Conservation (phyloP, 2,113 vertebrate species). For the Psittacara wagleri region DNA sequence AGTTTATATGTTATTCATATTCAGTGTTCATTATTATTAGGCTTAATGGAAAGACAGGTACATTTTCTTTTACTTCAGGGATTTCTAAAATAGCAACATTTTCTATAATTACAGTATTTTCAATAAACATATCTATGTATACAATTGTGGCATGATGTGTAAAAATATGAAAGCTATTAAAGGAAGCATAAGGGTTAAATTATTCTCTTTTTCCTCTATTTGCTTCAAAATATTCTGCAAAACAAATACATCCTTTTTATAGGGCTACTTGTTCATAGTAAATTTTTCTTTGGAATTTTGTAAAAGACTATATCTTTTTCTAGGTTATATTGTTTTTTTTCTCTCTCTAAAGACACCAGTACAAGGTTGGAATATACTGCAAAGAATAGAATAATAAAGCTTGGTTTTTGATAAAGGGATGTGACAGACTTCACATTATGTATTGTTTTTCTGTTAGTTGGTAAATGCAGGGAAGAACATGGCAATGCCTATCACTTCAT, state of each 20-base stretch:
- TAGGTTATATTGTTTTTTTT: neutral
- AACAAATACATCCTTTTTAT: conserved; percentile 64
- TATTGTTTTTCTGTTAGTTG: conserved; percentile 40
- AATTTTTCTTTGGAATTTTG: conserved; percentile 74
- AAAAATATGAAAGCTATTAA: conserved; percentile 75
- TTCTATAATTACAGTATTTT: conserved; percentile 76
- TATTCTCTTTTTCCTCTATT: conserved; percentile 71
- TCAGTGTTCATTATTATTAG: conserved; percentile 70
- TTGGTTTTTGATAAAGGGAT: conserved; percentile 53
- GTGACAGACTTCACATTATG: conserved; percentile 42
- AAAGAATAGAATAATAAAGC: conserved; percentile 69
- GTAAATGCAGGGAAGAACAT: conserved; percentile 67
- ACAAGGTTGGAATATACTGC: conserved; percentile 67
- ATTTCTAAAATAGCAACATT: conserved; percentile 76
- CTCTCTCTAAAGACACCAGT: conserved; percentile 67
- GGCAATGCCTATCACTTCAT: conserved; percentile 50
- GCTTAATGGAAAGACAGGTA: conserved; percentile 74
- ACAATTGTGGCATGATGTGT: conserved; percentile 75
- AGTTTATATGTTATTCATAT: conserved; percentile 64
- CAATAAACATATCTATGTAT: conserved; percentile 78
- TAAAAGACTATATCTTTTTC: conserved; percentile 57
- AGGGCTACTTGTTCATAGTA: conserved; percentile 65
- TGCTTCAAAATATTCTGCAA: conserved; percentile 69
- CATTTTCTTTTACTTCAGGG: conserved; percentile 65
- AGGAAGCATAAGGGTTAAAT: conserved; percentile 69